Percentiles rank a stretch among this genome's conserved stretches.
Evolutionary conservation across 2,113 vertebrate species (phyloP).

Genomic region (Cervus canadensis): DNA sequence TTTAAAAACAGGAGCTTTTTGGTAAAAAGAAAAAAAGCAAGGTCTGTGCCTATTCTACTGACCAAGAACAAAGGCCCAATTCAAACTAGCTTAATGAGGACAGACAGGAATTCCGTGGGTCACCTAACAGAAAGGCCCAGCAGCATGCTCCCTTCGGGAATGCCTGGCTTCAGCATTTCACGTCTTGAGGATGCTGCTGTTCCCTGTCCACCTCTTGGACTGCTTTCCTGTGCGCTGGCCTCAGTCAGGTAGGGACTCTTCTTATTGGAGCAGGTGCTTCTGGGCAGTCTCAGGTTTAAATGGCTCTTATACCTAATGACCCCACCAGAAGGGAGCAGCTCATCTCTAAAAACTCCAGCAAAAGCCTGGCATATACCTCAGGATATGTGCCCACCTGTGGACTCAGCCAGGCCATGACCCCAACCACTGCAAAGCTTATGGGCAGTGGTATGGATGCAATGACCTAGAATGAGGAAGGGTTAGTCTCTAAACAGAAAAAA

Average conservation of each 20-base stretch:
- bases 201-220: neutral
- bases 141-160: neutral
- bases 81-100: neutral
- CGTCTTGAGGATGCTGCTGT: neutral
- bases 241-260: neutral
- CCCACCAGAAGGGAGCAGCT: neutral
- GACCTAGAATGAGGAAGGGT: neutral
- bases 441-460: rapidly evolving
- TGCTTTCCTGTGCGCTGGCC: neutral
- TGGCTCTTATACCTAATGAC: neutral
- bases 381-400: too few relatives aligned
- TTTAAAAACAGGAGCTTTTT: neutral
- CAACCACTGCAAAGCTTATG: rapidly evolving
- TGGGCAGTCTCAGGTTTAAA: neutral
- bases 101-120: neutral
- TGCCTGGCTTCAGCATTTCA: neutral
- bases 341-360: neutral
- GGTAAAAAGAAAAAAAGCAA: neutral
- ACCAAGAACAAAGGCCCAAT: neutral
- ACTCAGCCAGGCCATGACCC: too few relatives aligned
- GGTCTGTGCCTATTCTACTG: neutral
- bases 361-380: neutral
- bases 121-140: neutral
- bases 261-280: neutral
- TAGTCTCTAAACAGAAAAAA: neutral